These are phyloP conservation scores for Mythimna albipuncta DNA, from an alignment of 2,888 invertebrate species.

Conservation along the genomic window DNA sequence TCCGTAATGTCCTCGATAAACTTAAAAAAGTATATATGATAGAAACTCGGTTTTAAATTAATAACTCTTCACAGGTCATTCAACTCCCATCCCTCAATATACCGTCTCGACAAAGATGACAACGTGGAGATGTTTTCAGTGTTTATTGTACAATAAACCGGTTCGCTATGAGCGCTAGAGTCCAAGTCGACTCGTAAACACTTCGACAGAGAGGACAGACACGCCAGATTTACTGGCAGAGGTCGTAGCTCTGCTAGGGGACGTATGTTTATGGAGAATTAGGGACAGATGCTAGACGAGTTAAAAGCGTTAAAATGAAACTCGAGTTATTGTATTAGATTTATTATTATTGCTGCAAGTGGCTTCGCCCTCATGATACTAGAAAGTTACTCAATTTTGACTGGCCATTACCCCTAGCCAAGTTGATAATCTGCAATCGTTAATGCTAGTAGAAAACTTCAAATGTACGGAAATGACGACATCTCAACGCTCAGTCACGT, in stretches of 20 bases:
- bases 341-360: no score
- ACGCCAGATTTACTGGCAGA: conserved; percentile 56
- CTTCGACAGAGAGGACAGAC: conserved; percentile 56
- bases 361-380: no score
- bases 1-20: no score
- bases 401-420: no score
- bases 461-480: no score
- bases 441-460: no score
- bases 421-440: no score
- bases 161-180: conserved; percentile 53
- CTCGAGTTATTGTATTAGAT: background rate
- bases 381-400: no score
- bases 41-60: background rate
- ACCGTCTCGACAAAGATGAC: conserved; percentile 35
- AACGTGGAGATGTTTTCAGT: conserved; percentile 46
- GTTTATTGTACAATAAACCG: conserved; percentile 63
- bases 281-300: conserved; percentile 4
- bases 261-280: conserved; percentile 36
- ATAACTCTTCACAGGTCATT: conserved; percentile 25
- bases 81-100: conserved; percentile 20
- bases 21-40: no score
- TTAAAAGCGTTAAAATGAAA: background rate
- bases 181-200: conserved; percentile 64
- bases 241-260: conserved; percentile 49
- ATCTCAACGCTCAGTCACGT: no score